Percentiles rank a stretch among this genome's conserved stretches.
These are phyloP conservation scores for Sesamia inferens DNA, from an alignment of 2,888 invertebrate genomes.

Conservation along the genomic window DNA sequence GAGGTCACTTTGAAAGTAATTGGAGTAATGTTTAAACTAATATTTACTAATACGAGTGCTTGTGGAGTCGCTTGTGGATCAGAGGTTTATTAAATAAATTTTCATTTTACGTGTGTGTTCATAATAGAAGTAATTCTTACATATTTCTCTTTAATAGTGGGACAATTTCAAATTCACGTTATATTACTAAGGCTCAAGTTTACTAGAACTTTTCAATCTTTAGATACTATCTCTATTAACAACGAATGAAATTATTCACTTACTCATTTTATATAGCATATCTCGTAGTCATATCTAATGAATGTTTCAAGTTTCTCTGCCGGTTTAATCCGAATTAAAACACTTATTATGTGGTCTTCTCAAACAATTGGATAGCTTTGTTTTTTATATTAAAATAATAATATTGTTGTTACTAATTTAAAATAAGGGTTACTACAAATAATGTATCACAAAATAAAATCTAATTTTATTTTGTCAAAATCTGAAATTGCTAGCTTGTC, in stretches of 20 bases:
- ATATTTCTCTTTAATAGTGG: conserved; percentile 79
- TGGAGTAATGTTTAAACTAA: conserved; percentile 28
- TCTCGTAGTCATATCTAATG: conserved; percentile 86
- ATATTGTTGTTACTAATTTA: conserved; percentile 45
- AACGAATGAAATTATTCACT: conserved; percentile 80
- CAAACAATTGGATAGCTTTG: conserved; percentile 25
- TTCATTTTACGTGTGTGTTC: conserved; percentile 78
- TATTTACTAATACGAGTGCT: conserved; percentile 1
- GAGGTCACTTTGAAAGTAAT: conserved; percentile 20
- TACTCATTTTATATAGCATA: conserved; percentile 83
- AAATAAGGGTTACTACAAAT: conserved; percentile 32
- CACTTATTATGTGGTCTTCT: conserved; percentile 29
- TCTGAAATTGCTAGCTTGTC: conserved; percentile 13
- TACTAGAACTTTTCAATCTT: conserved; percentile 76
- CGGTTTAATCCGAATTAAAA: conserved; percentile 56
- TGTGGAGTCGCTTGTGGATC: conserved; percentile 56
- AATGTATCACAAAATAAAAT: conserved; percentile 10
- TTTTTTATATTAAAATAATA: conserved; percentile 25
- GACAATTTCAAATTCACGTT: conserved; percentile 73
- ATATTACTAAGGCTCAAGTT: conserved; percentile 72
- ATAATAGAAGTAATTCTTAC: conserved; percentile 75
- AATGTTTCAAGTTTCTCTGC: conserved; percentile 67
- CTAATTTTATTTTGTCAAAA: not conserved
- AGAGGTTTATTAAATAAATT: conserved; percentile 63
- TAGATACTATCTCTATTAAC: conserved; percentile 78